These are phyloP conservation scores for Tholera decimalis DNA, from an alignment of 2,888 invertebrate species.

Conservation along the genomic window DNA sequence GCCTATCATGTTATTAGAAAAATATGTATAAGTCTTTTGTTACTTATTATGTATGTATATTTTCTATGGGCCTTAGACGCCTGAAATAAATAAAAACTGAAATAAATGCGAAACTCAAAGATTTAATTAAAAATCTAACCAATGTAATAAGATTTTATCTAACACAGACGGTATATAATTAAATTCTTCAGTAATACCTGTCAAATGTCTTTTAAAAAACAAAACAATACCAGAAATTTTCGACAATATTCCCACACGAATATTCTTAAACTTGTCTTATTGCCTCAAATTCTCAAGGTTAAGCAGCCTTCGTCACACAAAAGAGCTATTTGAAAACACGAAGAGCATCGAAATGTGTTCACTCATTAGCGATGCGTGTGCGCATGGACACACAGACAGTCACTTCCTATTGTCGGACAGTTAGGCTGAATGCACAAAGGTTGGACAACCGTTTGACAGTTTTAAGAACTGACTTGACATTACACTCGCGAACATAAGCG, in stretches of 20 bases:
- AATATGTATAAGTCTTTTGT: too few species aligned
- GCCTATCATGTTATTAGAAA: too few species aligned
- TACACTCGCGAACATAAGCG: constrained; percentile 33
- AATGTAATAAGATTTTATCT: background rate
- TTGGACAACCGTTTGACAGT: constrained; percentile 32
- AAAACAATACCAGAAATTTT: constrained; percentile 18
- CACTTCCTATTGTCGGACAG: constrained; percentile 38
- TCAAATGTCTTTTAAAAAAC: background rate
- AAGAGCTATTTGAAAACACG: constrained; percentile 35
- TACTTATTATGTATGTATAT: too few species aligned
- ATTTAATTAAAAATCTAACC: too few species aligned
- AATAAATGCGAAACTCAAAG: too few species aligned
- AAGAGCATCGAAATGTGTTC: constrained; percentile 40
- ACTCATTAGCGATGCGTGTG: constrained; percentile 46
- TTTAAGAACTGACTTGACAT: constrained; percentile 14
- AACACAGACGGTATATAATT: too few species aligned
- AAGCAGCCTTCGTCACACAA: constrained; percentile 45
- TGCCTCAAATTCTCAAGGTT: constrained; percentile 50
- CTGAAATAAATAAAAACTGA: too few species aligned
- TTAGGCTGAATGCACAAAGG: constrained; percentile 35
- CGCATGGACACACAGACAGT: constrained; percentile 40
- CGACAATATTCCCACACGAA: constrained; percentile 43
- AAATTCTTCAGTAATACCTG: background rate
- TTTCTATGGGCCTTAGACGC: too few species aligned
- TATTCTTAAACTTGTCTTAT: constrained; percentile 44